phyloP scores from a whole-genome alignment of 2,888 invertebrate genomes.

The Geotrupes spiniger region DNA sequence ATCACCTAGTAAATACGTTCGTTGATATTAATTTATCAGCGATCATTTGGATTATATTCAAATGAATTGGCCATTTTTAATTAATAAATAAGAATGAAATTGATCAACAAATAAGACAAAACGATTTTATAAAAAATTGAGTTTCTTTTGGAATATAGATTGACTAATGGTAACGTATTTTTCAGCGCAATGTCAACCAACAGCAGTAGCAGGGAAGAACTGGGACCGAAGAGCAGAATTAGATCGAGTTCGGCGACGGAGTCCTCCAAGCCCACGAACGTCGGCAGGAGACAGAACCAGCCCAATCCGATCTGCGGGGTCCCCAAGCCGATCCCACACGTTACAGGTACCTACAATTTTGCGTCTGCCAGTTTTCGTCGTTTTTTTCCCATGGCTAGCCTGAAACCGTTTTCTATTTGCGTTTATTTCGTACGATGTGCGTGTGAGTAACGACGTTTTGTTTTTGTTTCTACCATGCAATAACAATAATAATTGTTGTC shows the following conservation, averaged over 20 bases:
- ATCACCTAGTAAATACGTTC: too few species aligned
- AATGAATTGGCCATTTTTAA: too few species aligned
- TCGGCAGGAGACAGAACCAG: slow-evolving; percentile 50
- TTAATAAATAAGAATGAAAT: too few species aligned
- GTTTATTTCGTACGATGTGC: not conserved
- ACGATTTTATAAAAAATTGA: too few species aligned
- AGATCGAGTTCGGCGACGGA: slow-evolving; percentile 72
- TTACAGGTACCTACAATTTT: slow-evolving; percentile 22
- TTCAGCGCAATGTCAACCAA: slow-evolving; percentile 66
- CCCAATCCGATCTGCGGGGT: slow-evolving; percentile 10
- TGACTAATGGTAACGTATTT: too few species aligned
- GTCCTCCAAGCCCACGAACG: slow-evolving; percentile 64
- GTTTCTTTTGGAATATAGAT: too few species aligned
- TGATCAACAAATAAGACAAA: too few species aligned
- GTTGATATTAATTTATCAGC: too few species aligned
- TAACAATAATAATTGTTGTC: too few species aligned
- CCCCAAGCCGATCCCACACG: slow-evolving; percentile 23
- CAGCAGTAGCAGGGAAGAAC: slow-evolving; percentile 58
- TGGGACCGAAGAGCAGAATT: slow-evolving; percentile 62
- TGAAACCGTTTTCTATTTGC: not conserved
- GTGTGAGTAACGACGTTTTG: too few species aligned
- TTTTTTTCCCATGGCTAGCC: not conserved
- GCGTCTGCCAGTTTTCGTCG: not conserved
- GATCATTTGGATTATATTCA: too few species aligned
- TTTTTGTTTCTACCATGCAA: too few species aligned